Conservation (phyloP, 2,888 invertebrate genomes). For the Meteorus colon region DNA sequence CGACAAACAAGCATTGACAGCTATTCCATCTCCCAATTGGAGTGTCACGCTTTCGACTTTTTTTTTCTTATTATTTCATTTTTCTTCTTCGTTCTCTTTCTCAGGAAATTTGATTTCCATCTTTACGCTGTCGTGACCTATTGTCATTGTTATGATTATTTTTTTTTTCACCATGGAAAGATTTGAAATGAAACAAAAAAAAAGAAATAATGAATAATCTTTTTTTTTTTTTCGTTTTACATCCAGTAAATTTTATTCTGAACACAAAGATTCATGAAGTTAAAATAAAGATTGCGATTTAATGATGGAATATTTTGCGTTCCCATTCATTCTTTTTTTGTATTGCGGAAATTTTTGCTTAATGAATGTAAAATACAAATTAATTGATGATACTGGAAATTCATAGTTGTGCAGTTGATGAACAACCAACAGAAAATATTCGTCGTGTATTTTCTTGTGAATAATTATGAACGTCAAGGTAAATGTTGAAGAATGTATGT, state of each 20-base stretch:
- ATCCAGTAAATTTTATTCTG: not conserved
- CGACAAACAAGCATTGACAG: slow-evolving; percentile 54
- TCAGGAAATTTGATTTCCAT: slow-evolving; percentile 11
- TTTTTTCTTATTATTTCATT: slow-evolving; percentile 34
- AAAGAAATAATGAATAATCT: not conserved
- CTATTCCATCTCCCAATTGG: slow-evolving; percentile 10
- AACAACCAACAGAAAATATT: not conserved
- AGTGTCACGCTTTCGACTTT: slow-evolving; percentile 60
- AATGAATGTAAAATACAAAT: not conserved
- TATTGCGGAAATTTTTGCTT: not conserved
- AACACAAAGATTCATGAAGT: not conserved
- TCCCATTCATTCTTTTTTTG: not conserved
- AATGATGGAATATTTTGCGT: not conserved
- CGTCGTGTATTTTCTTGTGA: slow-evolving; percentile 11
- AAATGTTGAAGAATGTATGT: not conserved
- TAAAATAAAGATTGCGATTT: not conserved
- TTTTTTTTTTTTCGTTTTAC: too few relatives aligned
- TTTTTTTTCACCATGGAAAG: not conserved
- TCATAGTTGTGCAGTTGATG: not conserved
- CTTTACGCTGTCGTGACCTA: slow-evolving; percentile 13
- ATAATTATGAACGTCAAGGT: not conserved
- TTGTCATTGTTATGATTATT: not conserved
- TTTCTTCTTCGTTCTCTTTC: not conserved
- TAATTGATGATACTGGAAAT: not conserved
- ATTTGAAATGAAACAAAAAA: not conserved